Evolutionary conservation across 2,888 invertebrate species (phyloP).

Genomic region (Synanthedon myopaeformis): DNA sequence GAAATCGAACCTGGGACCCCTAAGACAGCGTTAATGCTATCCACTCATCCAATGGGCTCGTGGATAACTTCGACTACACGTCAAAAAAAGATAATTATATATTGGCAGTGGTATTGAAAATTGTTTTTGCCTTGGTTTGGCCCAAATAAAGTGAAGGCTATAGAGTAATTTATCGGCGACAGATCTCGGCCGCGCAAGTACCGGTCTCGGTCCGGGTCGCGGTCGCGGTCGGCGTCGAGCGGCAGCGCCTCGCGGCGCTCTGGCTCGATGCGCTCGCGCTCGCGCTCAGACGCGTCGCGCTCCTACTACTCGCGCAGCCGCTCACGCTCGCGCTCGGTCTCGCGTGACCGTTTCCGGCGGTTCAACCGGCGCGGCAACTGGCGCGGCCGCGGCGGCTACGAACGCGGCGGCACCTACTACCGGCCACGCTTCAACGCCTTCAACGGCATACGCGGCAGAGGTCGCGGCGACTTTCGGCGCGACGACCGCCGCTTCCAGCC

Average conservation of each 20-base stretch:
- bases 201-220: slow-evolving; percentile 74
- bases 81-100: background rate
- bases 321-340: slow-evolving; percentile 70
- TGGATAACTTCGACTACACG: too few species aligned
- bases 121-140: too few species aligned
- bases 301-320: slow-evolving; percentile 70
- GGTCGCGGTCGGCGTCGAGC: slow-evolving; percentile 66
- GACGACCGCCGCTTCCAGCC: slow-evolving; percentile 27
- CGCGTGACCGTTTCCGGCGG: slow-evolving; percentile 59
- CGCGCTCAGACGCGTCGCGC: slow-evolving; percentile 73
- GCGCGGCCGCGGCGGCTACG: slow-evolving; percentile 72
- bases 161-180: slow-evolving; percentile 3
- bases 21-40: too few species aligned
- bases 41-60: too few species aligned
- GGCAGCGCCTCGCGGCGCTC: slow-evolving; percentile 55
- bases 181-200: slow-evolving; percentile 76
- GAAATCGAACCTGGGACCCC: too few species aligned
- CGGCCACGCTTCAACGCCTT: slow-evolving; percentile 81
- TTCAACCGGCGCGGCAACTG: slow-evolving; percentile 62
- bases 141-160: too few species aligned
- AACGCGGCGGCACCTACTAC: slow-evolving; percentile 83
- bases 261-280: slow-evolving; percentile 63
- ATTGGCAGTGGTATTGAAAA: too few species aligned
- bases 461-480: slow-evolving; percentile 49
- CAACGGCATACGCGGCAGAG: slow-evolving; percentile 64